phyloP scores from a whole-genome alignment of 1,140 invertebrate genomes.

The Leptoteleia sp. region DNA sequence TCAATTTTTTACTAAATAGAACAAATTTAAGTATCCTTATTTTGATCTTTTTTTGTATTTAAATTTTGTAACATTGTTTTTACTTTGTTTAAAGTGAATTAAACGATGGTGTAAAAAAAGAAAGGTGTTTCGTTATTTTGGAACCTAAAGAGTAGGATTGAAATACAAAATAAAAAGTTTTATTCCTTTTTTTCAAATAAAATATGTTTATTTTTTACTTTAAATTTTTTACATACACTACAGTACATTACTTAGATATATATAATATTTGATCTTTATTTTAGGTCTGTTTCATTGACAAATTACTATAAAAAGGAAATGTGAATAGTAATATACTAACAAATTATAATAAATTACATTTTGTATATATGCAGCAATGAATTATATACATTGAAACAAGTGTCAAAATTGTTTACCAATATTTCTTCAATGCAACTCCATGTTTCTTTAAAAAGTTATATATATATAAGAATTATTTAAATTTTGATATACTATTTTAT shows the following conservation, averaged over 20 bases:
- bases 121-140: background rate
- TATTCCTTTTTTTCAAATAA: background rate
- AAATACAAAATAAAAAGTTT: background rate
- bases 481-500: no score
- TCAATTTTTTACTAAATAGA: background rate
- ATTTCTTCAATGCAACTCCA: no score
- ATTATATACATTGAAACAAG: no score
- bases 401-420: no score
- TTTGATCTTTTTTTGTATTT: background rate
- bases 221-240: background rate
- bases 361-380: no score
- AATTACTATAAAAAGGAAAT: slow-evolving; percentile 1
- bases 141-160: background rate
- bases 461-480: no score
- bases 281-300: background rate
- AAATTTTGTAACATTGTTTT: background rate
- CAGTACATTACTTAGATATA: background rate
- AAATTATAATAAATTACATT: no score
- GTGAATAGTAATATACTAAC: no score
- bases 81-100: background rate
- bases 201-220: slow-evolving; percentile 4
- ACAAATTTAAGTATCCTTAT: background rate
- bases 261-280: background rate
- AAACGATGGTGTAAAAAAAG: background rate
- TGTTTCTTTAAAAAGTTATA: no score